Evolutionary conservation across 2,888 invertebrate genomes (phyloP).

Genomic region (Aradus depressus): DNA sequence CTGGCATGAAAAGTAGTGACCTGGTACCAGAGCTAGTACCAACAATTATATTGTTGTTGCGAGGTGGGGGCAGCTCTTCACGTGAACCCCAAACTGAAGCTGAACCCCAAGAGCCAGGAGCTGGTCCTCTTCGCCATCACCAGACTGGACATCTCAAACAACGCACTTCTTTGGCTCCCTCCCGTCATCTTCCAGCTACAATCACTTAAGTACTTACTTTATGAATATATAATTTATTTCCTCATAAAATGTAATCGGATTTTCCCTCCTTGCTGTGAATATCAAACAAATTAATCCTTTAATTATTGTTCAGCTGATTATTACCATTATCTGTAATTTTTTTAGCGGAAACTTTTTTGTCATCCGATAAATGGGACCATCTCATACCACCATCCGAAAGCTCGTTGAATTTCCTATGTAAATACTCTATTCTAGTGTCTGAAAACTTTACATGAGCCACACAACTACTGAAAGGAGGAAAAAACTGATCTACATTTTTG

Average conservation of each 20-base stretch:
- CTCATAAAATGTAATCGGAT: background rate
- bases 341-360: too few species aligned
- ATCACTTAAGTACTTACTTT: conserved; percentile 50
- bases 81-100: conserved; percentile 69
- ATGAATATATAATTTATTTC: background rate
- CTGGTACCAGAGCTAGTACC: too few species aligned
- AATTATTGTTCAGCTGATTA: too few species aligned
- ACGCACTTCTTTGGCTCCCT: conserved; percentile 69
- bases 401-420: too few species aligned
- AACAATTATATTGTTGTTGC: conserved; percentile 8
- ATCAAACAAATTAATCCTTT: too few species aligned
- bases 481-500: too few species aligned
- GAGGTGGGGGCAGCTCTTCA: conserved; percentile 65
- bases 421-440: background rate
- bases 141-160: conserved; percentile 82
- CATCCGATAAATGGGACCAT: background rate
- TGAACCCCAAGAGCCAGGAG: conserved; percentile 52
- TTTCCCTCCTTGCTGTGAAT: background rate
- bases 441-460: too few species aligned
- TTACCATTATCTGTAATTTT: too few species aligned
- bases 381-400: too few species aligned
- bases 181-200: conserved; percentile 69
- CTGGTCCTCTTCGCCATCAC: conserved; percentile 84
- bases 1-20: background rate
- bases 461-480: too few species aligned